Percentiles rank a stretch among this genome's conserved stretches.
These are phyloP conservation scores for Trichoplusia ni DNA, from an alignment of 1,140 invertebrate species.

Conservation along the genomic window DNA sequence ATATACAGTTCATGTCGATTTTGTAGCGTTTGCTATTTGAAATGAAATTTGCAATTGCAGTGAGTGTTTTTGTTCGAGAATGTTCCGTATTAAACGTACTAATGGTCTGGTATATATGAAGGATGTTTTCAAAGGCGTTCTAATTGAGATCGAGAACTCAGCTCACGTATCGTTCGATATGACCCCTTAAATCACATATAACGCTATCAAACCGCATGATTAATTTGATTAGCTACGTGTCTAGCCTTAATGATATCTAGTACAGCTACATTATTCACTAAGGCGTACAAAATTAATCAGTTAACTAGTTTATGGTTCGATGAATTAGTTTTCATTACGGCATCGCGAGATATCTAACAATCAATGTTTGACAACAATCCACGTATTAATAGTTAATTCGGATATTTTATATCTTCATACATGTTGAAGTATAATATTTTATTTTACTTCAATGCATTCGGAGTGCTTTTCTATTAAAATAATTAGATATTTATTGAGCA, in stretches of 20 bases:
- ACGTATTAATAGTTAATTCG: too few species aligned
- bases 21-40: neutral
- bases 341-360: neutral
- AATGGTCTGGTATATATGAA: constrained; percentile 25
- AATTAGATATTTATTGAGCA: too few species aligned
- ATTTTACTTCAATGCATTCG: too few species aligned
- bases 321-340: constrained; percentile 13
- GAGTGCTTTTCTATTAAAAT: too few species aligned
- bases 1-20: constrained; percentile 22
- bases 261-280: constrained; percentile 18
- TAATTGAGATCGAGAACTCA: constrained; percentile 45
- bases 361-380: too few species aligned
- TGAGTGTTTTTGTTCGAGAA: neutral
- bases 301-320: constrained; percentile 3
- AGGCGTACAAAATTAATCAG: constrained; percentile 23
- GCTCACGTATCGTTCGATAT: constrained; percentile 53
- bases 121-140: constrained; percentile 29
- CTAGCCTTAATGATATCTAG: constrained; percentile 27
- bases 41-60: neutral
- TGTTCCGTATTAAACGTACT: neutral
- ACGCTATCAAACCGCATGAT: constrained; percentile 55
- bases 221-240: constrained; percentile 55
- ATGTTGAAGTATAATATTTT: too few species aligned
- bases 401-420: too few species aligned
- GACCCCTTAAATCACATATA: constrained; percentile 61